Evolutionary conservation across 2,113 vertebrate species (phyloP).

Genomic region (Cochlearius cochlearius): DNA sequence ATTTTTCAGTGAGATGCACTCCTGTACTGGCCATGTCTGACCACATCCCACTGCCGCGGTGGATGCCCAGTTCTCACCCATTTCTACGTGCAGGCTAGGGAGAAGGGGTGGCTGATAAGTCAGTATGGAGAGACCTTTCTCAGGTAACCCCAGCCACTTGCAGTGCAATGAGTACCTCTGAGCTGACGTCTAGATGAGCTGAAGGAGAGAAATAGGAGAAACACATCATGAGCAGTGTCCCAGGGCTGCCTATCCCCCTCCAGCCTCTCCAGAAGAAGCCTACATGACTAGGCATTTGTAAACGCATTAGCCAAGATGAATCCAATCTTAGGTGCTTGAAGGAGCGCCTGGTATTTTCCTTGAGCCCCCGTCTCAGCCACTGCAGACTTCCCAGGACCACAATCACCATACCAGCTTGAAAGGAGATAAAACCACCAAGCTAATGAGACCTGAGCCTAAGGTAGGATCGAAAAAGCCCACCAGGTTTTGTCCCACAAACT

Average conservation of each 20-base stretch:
- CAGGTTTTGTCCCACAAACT: not conserved
- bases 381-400: not conserved
- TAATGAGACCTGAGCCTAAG: not conserved
- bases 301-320: not conserved
- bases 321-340: not conserved
- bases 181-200: not conserved
- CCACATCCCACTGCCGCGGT: not conserved
- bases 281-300: not conserved
- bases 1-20: not conserved
- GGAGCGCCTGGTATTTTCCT: not conserved
- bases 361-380: not conserved
- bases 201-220: not conserved
- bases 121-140: not conserved
- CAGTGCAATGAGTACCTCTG: not conserved
- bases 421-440: not conserved
- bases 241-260: not conserved
- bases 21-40: accelerated
- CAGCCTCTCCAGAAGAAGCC: not conserved
- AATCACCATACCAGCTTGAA: not conserved
- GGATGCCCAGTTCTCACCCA: not conserved
- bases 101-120: not conserved
- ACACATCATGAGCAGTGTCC: not conserved
- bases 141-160: not conserved
- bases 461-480: not conserved
- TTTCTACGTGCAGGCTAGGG: not conserved